These are phyloP conservation scores for Hucho hucho DNA, from an alignment of 2,113 vertebrate genomes.

Conservation along the genomic window DNA sequence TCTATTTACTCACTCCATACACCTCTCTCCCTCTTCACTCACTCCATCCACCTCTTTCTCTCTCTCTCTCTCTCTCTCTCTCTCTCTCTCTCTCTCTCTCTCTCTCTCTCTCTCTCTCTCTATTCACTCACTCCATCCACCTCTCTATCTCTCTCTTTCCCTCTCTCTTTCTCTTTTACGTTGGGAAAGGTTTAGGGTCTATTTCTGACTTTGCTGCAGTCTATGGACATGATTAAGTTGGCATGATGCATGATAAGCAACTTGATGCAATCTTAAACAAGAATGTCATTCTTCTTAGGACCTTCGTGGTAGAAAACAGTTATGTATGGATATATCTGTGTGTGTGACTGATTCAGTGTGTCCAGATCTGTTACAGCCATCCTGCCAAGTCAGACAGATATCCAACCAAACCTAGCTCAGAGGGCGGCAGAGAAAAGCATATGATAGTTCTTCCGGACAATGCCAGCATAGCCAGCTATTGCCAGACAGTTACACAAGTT, in stretches of 20 bases:
- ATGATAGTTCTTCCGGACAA: conserved; percentile 32
- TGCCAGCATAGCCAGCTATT: conserved; percentile 24
- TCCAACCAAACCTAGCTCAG: conserved; percentile 31
- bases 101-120: conserved; percentile 21
- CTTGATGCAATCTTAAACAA: conserved; percentile 20
- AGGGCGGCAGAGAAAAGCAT: neutral
- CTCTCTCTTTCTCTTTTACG: neutral
- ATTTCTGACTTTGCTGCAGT: neutral
- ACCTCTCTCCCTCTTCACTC: too few species aligned
- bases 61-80: neutral
- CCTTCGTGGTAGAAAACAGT: conserved; percentile 24
- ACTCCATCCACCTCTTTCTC: conserved; percentile 6
- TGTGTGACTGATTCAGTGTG: conserved; percentile 9
- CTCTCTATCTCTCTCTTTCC: neutral
- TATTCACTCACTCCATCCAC: neutral
- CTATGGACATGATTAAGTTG: conserved; percentile 5
- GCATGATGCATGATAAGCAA: conserved; percentile 15
- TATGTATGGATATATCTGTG: conserved; percentile 20
- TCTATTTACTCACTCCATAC: too few species aligned
- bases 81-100: too few species aligned
- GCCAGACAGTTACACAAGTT: conserved; percentile 69
- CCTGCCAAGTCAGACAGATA: conserved; percentile 33
- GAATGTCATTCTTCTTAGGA: neutral
- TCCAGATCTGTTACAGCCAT: conserved; percentile 15
- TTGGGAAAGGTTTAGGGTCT: conserved; percentile 50